These are phyloP conservation scores for Trachythela sp. DNA, from an alignment of 64 coral and sea anemone genomes.

Conservation along the genomic window DNA sequence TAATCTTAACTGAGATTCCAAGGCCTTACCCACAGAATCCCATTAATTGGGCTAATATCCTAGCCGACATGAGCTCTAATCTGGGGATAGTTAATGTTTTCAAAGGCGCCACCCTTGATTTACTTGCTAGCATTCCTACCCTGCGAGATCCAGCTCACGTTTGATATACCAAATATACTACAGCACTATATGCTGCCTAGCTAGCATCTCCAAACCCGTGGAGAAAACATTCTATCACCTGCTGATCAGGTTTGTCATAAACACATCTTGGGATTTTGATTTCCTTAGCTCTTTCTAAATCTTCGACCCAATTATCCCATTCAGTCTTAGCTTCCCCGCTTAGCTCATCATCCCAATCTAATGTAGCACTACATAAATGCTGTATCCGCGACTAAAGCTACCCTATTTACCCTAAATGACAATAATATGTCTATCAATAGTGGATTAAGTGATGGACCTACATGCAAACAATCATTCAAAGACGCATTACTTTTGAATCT, in stretches of 20 bases:
- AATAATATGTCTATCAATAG: conserved; percentile 40
- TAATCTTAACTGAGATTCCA: neutral
- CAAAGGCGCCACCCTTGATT: no score
- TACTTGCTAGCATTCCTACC: neutral
- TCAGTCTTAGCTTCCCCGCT: neutral
- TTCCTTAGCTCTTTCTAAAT: neutral
- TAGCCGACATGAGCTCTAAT: conserved; percentile 32
- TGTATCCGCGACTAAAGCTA: conserved; percentile 38
- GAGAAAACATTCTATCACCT: conserved; percentile 28
- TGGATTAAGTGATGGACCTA: conserved; percentile 20
- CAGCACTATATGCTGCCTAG: conserved; percentile 29
- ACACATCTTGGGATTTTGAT: conserved; percentile 20
- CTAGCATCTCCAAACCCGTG: conserved; percentile 22
- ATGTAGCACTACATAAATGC: neutral
- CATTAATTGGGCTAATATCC: conserved; percentile 30
- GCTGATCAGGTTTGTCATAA: neutral
- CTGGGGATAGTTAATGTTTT: conserved; percentile 27
- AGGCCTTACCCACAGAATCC: conserved; percentile 3
- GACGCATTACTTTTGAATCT: neutral
- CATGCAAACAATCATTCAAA: conserved; percentile 38
- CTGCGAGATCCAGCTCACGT: neutral
- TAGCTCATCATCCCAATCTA: conserved; percentile 33
- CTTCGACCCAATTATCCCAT: conserved; percentile 26
- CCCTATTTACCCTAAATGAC: conserved; percentile 38
- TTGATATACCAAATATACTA: conserved; percentile 21